These are phyloP conservation scores for Dolichotis patagonum DNA, from an alignment of 2,113 vertebrate genomes.

Conservation along the genomic window DNA sequence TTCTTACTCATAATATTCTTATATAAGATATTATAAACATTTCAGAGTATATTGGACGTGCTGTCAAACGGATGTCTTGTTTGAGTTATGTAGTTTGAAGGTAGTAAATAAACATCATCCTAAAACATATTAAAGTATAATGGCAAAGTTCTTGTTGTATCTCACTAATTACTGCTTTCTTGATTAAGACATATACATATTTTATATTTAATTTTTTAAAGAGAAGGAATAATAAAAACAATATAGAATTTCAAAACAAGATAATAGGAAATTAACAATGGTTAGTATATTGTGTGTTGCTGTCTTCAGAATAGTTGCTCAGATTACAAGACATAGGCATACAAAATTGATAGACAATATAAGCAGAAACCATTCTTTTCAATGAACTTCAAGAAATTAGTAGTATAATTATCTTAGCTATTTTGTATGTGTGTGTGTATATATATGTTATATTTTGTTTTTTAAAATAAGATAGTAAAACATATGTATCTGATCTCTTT, in stretches of 20 bases:
- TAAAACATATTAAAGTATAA: slow-evolving; percentile 2
- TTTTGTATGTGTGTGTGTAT: too few species aligned
- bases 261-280: too few species aligned
- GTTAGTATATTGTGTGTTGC: too few species aligned
- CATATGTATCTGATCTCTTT: not conserved
- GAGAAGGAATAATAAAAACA: too few species aligned
- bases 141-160: not conserved
- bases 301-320: too few species aligned
- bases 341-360: too few species aligned
- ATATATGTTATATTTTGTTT: not conserved
- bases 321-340: too few species aligned
- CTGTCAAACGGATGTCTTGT: not conserved
- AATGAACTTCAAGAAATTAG: too few species aligned
- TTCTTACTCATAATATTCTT: slow-evolving; percentile 77
- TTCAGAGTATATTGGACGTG: slow-evolving; percentile 40
- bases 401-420: too few species aligned
- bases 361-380: too few species aligned
- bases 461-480: not conserved
- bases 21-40: not conserved
- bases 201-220: not conserved
- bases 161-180: not conserved
- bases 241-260: too few species aligned
- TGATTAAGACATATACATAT: not conserved
- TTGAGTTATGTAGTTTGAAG: not conserved
- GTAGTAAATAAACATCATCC: not conserved